Base-by-base conservation (phyloP, 1,140 invertebrate genomes). In the Protaetia brevitarsis region DNA sequence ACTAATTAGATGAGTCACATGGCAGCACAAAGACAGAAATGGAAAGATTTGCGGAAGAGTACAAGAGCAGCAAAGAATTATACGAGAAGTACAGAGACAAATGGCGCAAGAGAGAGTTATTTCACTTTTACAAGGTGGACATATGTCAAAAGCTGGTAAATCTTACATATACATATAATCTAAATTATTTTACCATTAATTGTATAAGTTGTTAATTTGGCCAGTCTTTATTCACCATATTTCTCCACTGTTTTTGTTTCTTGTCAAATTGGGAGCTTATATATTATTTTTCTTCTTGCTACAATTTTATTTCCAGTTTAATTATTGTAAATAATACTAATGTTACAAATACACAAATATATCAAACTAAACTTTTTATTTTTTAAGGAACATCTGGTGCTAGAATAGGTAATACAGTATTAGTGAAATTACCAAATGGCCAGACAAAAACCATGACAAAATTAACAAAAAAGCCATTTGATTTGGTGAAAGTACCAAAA, bases 1-100 rank as follows among this genome's bases (percentile, higher is more conserved):
- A 91, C 90, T 61, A 92, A 74, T 78, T 98, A 51, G 95, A 97
- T 76, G 90, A 93, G 69, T 90, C 6, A 97, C 95, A 4, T 96
- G n/a, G 88, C 88, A 21, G 96, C 96, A 2, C 95, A 97, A 77
- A 83, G 92, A 29, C 94, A 96, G 76, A 95, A 98, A 80, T 89
- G 90, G 71, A 94, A 97, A 76, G 83, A 95, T 76, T 80, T 93
- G 57, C 84, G 88, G 11, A n/a, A 82, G 91, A n/a, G 89, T 94
- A 26, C 91, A 92, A 74, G 91, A 92, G 72, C 90, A 93, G 72
- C 91, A 93, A 72, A 85, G 87, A 72, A 86, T 90, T 59, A 88
- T 92, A 69, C 85, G 90, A 68, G 90, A 93, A 77, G 84, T 89
- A 23, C 87, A 90, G 75, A 82, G 86, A 69, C 88, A 90, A 77